Conservation (phyloP, 2,113 vertebrate genomes). For the Talpa occidentalis region DNA sequence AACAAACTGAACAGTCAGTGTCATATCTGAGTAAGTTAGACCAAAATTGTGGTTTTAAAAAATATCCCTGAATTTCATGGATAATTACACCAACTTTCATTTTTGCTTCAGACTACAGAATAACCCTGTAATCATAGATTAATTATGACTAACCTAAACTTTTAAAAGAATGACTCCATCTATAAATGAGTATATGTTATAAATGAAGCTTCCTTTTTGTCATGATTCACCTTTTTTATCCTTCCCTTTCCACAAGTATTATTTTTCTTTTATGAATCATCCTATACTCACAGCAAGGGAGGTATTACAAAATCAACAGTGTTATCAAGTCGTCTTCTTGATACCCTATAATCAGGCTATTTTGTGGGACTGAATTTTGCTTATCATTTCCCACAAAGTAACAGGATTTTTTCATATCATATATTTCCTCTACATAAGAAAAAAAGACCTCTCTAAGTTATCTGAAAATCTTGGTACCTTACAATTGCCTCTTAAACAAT, state of each 20-base stretch:
- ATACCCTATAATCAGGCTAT: conserved; percentile 24
- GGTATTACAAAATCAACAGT: conserved; percentile 39
- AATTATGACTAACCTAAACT: conserved; percentile 66
- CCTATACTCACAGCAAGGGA: conserved; percentile 3
- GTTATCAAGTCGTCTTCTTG: conserved; percentile 40
- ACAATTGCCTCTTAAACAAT: conserved; percentile 32
- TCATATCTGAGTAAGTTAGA: conserved; percentile 60
- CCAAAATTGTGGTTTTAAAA: conserved; percentile 58
- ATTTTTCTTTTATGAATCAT: conserved; percentile 59
- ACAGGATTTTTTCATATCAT: not conserved
- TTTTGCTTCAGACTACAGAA: conserved; percentile 55
- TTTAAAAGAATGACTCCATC: conserved; percentile 56
- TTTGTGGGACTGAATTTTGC: conserved; percentile 38
- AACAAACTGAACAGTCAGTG: conserved; percentile 4
- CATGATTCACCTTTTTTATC: conserved; percentile 55
- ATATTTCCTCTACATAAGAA: conserved; percentile 24
- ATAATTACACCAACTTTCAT: conserved; percentile 64
- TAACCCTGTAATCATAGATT: conserved; percentile 45
- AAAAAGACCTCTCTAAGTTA: not conserved
- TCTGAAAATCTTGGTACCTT: conserved; percentile 21
- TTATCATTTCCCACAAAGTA: conserved; percentile 21
- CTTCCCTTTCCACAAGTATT: not conserved
- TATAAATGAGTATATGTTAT: conserved; percentile 51
- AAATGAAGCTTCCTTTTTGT: conserved; percentile 57
- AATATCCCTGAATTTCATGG: conserved; percentile 59